phyloP scores from a whole-genome alignment of 2,797 vertebrate species.

The Microhierax caerulescens region DNA sequence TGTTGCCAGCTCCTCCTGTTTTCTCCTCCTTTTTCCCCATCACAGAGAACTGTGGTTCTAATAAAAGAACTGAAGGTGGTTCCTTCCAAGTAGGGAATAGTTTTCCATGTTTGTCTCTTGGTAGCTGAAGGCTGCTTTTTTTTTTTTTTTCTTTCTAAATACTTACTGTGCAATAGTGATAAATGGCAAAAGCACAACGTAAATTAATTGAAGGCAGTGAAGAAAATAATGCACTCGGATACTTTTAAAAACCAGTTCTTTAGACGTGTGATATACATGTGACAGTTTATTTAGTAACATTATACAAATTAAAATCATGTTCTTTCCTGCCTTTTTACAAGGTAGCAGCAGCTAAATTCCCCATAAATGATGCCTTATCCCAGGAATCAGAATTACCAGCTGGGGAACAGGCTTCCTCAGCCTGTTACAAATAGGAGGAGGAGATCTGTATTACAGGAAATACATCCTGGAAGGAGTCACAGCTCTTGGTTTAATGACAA shows the following conservation, averaged over 20 bases:
- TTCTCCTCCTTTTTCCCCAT: not conserved
- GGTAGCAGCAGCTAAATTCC: not conserved
- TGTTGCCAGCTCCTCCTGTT: not conserved
- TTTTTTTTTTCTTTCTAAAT: not conserved
- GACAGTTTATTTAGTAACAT: not conserved
- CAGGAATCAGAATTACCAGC: not conserved
- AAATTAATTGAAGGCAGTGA: not conserved
- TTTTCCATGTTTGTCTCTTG: not conserved
- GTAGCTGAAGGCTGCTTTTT: not conserved
- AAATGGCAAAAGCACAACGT: not conserved
- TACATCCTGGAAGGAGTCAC: not conserved
- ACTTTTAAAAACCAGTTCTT: not conserved
- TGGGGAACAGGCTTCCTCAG: not conserved
- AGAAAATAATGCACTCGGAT: not conserved
- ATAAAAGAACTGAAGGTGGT: too few species aligned
- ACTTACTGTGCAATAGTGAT: not conserved
- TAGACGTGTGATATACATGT: rapidly evolving
- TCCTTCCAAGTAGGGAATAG: not conserved
- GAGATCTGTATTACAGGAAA: not conserved
- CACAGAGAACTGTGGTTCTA: not conserved
- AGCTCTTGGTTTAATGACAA: not conserved
- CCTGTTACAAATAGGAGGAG: not conserved
- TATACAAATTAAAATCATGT: not conserved
- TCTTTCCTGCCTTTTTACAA: not conserved
- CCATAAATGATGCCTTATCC: not conserved